Conservation (phyloP, 2,888 invertebrate species). For the Drosophila paracracens region DNA sequence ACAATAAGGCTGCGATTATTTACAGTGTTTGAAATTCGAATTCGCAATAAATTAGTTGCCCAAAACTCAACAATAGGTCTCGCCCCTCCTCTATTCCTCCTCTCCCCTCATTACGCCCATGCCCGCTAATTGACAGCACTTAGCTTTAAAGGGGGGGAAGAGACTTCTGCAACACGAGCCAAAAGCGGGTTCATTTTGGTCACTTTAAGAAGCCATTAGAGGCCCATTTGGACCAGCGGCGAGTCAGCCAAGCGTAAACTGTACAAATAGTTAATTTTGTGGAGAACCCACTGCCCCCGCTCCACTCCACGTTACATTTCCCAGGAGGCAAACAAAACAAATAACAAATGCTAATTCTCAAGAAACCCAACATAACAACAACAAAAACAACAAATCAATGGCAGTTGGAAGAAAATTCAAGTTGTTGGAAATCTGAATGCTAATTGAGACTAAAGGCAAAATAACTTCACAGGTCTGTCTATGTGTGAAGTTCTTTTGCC, state of each 20-base stretch:
- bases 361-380: constrained; percentile 21
- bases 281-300: not conserved
- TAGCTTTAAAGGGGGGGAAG: constrained; percentile 23
- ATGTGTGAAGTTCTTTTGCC: not conserved
- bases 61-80: constrained; percentile 23
- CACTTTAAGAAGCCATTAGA: constrained; percentile 72
- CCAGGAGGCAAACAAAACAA: constrained; percentile 28
- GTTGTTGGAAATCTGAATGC: constrained; percentile 44
- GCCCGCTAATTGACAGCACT: constrained; percentile 59
- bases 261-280: constrained; percentile 51
- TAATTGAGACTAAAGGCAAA: constrained; percentile 46
- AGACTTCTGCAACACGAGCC: constrained; percentile 52
- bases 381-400: constrained; percentile 53
- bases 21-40: constrained; percentile 13
- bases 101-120: constrained; percentile 5
- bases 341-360: constrained; percentile 61
- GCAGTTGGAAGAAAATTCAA: constrained; percentile 13
- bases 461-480: constrained; percentile 21
- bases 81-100: not conserved
- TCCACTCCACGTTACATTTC: not conserved
- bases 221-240: constrained; percentile 27
- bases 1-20: not conserved
- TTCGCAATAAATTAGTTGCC: constrained; percentile 32
- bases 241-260: constrained; percentile 65
- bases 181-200: constrained; percentile 65